A percentile compares a stretch with the other conserved stretches of the same genome.
Conservation (phyloP, 2,113 vertebrate species). For the Notarius quadriscutis region DNA sequence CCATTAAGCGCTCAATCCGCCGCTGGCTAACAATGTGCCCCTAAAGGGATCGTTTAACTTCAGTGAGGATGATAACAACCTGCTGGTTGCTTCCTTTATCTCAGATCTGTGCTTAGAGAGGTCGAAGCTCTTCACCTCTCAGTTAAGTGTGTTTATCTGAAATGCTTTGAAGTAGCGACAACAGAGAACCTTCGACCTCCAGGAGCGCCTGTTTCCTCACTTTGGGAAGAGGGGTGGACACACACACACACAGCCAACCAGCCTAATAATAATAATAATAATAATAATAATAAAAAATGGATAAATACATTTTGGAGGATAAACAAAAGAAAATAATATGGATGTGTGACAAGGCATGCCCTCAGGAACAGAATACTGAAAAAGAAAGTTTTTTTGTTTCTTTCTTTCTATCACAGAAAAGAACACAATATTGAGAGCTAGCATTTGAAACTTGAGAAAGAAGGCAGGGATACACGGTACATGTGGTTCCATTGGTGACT, state of each 20-base stretch:
- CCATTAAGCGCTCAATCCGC: constrained; percentile 36
- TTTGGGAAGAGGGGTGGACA: constrained; percentile 23
- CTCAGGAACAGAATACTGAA: too few species aligned
- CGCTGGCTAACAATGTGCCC: constrained; percentile 44
- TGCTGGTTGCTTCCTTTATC: constrained; percentile 64
- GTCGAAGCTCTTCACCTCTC: constrained; percentile 58
- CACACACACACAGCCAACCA: not conserved
- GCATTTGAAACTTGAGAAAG: too few species aligned
- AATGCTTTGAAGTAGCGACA: constrained; percentile 75
- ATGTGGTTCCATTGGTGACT: too few species aligned
- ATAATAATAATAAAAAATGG: too few species aligned
- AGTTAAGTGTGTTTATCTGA: constrained; percentile 62
- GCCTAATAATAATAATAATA: too few species aligned
- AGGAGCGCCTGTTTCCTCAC: constrained; percentile 70
- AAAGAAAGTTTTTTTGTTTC: too few species aligned
- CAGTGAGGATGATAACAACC: constrained; percentile 66
- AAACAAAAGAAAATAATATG: too few species aligned
- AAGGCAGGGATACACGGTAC: too few species aligned
- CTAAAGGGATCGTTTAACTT: constrained; percentile 68
- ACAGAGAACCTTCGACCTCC: constrained; percentile 55
- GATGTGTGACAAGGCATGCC: too few species aligned
- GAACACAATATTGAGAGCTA: too few species aligned
- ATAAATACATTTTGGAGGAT: too few species aligned
- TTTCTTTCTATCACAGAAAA: too few species aligned
- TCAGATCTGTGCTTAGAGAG: constrained; percentile 59